phyloP scores from a whole-genome alignment of 2,113 vertebrate species.

The Echinops telfairi region DNA sequence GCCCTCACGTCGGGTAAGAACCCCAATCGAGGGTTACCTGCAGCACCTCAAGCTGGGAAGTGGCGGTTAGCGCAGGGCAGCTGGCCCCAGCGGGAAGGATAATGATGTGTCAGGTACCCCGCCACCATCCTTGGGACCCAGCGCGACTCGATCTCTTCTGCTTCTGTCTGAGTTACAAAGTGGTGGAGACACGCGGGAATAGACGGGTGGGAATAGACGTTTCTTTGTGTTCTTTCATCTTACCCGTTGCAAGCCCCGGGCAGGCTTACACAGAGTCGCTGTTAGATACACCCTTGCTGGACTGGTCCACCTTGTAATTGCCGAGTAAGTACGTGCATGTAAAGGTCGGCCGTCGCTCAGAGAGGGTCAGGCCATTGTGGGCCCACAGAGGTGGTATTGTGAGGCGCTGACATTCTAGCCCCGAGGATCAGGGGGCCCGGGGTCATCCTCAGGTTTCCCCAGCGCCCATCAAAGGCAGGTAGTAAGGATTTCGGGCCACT shows the following conservation, averaged over 20 bases:
- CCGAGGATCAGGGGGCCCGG: not conserved
- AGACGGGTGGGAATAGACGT: conserved; percentile 48
- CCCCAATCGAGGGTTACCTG: not conserved
- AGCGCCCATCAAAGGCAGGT: conserved; percentile 77
- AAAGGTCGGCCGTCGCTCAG: conserved; percentile 68
- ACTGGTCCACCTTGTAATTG: conserved; percentile 66
- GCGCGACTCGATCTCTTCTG: not conserved
- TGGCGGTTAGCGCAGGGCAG: not conserved
- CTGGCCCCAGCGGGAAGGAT: not conserved
- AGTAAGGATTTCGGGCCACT: not conserved
- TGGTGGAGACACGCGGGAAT: no score
- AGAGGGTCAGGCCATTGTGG: conserved; percentile 76
- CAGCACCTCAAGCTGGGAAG: not conserved
- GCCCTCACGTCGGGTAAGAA: not conserved
- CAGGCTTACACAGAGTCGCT: conserved; percentile 69
- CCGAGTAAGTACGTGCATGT: conserved; percentile 76
- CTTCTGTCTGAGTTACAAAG: not conserved
- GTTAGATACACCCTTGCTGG: conserved; percentile 63
- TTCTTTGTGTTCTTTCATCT: conserved; percentile 79
- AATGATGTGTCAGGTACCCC: not conserved
- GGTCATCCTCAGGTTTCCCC: conserved; percentile 72
- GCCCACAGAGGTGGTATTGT: conserved; percentile 83
- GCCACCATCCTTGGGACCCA: not conserved
- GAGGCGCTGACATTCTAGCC: conserved; percentile 72
- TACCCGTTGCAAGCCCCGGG: conserved; percentile 68